Conservation (phyloP, 2,113 vertebrate species). For the Oreochromis aureus region DNA sequence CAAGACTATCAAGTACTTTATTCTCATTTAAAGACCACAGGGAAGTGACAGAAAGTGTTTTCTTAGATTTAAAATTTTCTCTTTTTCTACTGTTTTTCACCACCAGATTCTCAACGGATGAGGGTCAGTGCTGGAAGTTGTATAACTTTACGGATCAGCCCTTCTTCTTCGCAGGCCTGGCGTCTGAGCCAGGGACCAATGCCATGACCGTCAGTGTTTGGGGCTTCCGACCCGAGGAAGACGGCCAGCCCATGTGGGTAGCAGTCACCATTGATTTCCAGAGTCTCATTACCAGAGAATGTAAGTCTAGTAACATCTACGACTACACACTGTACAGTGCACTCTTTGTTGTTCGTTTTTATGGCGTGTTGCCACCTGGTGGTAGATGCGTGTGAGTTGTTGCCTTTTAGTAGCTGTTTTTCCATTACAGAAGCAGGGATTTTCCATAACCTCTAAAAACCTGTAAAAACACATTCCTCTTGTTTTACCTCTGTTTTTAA, state of each 20-base stretch:
- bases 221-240: conserved; percentile 72
- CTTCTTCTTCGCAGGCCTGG: conserved; percentile 73
- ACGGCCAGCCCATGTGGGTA: conserved; percentile 75
- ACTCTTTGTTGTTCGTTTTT: neutral
- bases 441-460: neutral
- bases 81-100: neutral
- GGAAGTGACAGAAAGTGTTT: neutral
- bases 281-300: conserved; percentile 72
- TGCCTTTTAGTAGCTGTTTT: neutral
- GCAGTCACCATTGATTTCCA: conserved; percentile 78
- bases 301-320: conserved; percentile 46
- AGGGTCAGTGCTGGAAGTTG: conserved; percentile 75
- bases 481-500: neutral
- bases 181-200: conserved; percentile 74
- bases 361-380: neutral
- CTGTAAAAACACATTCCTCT: neutral
- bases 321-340: neutral
- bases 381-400: neutral
- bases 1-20: conserved; percentile 72
- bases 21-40: neutral
- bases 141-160: conserved; percentile 77
- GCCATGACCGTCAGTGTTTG: conserved; percentile 78
- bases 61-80: neutral
- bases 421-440: neutral
- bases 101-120: conserved; percentile 76